Evolutionary conservation across 2,888 invertebrate species (phyloP), one percentile per base, ranked within the genome.

Genomic region (Mesorhabditis belari): DNA sequence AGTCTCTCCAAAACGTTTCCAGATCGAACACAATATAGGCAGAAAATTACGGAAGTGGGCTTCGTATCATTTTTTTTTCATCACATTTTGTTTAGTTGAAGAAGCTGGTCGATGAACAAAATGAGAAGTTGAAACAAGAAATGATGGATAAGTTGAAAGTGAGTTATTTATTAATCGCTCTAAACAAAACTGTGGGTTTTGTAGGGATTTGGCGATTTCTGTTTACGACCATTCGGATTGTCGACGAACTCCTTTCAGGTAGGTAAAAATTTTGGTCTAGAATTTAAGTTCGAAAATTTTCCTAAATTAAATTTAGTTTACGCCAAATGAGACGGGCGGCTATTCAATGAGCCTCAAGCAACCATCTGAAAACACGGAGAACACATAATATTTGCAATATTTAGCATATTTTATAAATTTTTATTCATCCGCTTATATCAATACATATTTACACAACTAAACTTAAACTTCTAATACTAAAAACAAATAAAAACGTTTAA

Each of bases 171-270:
- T 62, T 23, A 29, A 49, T 12, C 6, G 5, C 23, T 24, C 27
- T 6, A 5, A 12, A 27, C n/a, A n/a, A n/a, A n/a, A n/a, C n/a
- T 52, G 19, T 58, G 9, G 1, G 17, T 23, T 35, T 57, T 26
- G 9, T 58, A 17, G 23, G 59, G 52, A 62, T 58, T 27, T 61
- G 64, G 62, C 35, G 61, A 66, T 57, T 60, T 73, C 55, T 65
- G 64, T 35, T 58, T 77, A 6, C 60, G 61, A 24, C 77, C 77
- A 26, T 78, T 78, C 62, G 77, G 77, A 3, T 59, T 78, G 17
- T 71, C 71, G 25, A 78, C 77, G 5, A 71, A 79, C 62, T 71
- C 68, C 52, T 78, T 78, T 58, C 65, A n/a, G n/a, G n/a, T n/a
- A n/a, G n/a, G n/a, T n/a, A n/a, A n/a, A n/a, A n/a, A n/a, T n/a